Evolutionary conservation across 2,113 vertebrate genomes (phyloP).

Genomic region (Bufo gargarizans): DNA sequence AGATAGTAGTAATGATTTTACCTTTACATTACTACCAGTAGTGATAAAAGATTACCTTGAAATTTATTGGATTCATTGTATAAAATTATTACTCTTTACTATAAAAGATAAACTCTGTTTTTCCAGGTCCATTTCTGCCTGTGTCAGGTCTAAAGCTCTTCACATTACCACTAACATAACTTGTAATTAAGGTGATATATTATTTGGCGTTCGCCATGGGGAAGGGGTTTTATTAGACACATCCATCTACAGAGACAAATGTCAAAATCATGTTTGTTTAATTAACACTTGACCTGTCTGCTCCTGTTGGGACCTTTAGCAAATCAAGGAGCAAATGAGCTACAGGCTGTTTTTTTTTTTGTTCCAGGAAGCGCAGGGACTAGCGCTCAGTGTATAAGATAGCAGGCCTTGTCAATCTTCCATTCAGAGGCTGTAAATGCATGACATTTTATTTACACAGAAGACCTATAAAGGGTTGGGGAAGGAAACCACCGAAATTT

Average conservation of each 20-base stretch:
- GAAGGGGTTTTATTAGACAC: constrained; percentile 55
- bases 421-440: too few relatives aligned
- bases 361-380: constrained; percentile 24
- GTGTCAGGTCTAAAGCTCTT: constrained; percentile 15
- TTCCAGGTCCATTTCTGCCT: not conserved
- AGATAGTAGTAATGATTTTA: too few relatives aligned
- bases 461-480: not conserved
- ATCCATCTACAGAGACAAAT: constrained; percentile 55
- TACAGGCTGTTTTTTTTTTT: constrained; percentile 28
- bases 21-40: too few relatives aligned
- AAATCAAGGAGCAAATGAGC: constrained; percentile 44
- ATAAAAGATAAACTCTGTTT: not conserved
- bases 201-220: constrained; percentile 37
- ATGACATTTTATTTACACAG: not conserved
- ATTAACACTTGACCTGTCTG: constrained; percentile 58
- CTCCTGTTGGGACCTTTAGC: constrained; percentile 55
- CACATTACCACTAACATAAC: constrained; percentile 17
- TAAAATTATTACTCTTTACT: not conserved
- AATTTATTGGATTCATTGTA: not conserved
- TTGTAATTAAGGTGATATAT: constrained; percentile 43
- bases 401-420: not conserved
- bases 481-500: not conserved
- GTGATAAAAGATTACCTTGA: too few relatives aligned
- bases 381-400: not conserved
- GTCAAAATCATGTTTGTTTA: constrained; percentile 58